These are phyloP conservation scores for Gasterosteus aculeatus DNA, from an alignment of 2,113 vertebrate species.

Conservation along the genomic window DNA sequence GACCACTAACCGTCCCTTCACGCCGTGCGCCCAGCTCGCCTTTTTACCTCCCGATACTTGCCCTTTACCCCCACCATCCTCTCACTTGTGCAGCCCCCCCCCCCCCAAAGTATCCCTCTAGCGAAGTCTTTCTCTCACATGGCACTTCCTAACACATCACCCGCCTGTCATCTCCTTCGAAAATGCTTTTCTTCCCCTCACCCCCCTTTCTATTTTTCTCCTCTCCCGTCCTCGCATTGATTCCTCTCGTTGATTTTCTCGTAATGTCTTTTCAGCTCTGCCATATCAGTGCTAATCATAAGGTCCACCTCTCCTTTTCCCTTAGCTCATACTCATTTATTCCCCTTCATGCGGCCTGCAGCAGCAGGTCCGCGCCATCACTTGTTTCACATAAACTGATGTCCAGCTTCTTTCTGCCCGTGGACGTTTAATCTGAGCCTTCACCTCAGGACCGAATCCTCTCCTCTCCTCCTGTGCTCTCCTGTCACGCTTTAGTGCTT, in stretches of 20 bases:
- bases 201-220: neutral
- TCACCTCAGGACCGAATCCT: conserved; percentile 12
- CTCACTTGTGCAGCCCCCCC: neutral
- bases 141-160: neutral
- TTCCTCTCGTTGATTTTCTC: conserved; percentile 5
- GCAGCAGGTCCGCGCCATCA: conserved; percentile 7
- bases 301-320: neutral
- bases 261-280: neutral
- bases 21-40: neutral
- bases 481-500: conserved; percentile 6
- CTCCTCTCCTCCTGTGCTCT: conserved; percentile 12
- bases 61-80: conserved; percentile 10
- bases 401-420: neutral
- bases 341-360: neutral
- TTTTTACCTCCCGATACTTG: neutral
- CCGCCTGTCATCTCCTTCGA: neutral
- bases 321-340: neutral
- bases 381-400: conserved; percentile 31
- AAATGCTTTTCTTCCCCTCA: neutral
- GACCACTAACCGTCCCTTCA: conserved; percentile 14
- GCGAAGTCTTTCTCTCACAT: neutral
- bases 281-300: conserved; percentile 2
- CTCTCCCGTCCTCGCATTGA: neutral
- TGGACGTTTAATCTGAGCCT: conserved; percentile 23
- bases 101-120: neutral